phyloP scores from a whole-genome alignment of 2,797 vertebrate species.

The Pantherophis vulpinus region DNA sequence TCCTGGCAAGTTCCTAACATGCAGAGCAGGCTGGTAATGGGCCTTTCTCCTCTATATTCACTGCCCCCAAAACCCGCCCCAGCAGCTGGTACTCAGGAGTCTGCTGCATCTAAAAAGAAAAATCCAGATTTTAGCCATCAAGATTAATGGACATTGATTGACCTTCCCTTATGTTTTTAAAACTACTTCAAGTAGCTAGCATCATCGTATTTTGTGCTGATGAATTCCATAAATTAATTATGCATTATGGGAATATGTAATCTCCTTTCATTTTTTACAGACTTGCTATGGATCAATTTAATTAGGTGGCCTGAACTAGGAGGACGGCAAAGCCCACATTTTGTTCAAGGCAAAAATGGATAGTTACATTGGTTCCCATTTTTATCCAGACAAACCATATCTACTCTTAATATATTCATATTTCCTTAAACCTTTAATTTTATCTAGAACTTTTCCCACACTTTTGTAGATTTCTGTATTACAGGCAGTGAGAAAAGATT shows the following conservation, averaged over 20 bases:
- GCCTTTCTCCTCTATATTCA: not conserved
- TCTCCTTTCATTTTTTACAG: not conserved
- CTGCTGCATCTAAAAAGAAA: not conserved
- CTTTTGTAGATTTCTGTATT: not conserved
- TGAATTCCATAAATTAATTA: not conserved
- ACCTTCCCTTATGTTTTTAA: not conserved
- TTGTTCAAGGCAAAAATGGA: not conserved
- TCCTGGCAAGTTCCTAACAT: not conserved
- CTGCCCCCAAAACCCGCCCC: not conserved
- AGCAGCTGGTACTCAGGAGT: constrained; percentile 3
- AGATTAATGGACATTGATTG: not conserved
- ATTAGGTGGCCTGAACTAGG: not conserved
- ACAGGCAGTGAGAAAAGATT: not conserved
- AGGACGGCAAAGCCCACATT: not conserved
- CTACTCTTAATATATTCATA: not conserved
- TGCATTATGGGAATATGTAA: not conserved
- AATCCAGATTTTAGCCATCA: not conserved
- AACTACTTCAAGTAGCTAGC: not conserved
- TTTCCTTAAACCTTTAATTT: not conserved
- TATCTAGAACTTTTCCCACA: not conserved
- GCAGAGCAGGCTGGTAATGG: not conserved
- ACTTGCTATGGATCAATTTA: not conserved
- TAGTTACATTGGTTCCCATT: not conserved
- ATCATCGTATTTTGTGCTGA: not conserved
- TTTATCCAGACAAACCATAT: not conserved